A percentile compares a stretch with the other conserved stretches of the same genome.
Conservation (phyloP, 1,140 invertebrate genomes). For the Drosophila ercepeae region DNA sequence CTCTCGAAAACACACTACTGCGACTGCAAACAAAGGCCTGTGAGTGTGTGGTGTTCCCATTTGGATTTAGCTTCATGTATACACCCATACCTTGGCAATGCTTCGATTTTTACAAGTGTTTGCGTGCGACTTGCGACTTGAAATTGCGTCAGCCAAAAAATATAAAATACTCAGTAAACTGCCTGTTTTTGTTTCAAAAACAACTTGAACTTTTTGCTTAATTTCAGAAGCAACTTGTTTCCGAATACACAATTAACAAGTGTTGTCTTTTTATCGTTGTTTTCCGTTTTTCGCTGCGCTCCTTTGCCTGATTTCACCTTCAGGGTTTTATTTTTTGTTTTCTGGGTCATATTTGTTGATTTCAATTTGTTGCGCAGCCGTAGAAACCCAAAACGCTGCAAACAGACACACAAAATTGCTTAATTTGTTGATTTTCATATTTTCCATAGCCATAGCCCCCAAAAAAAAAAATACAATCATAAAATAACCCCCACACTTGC, state of each 20-base stretch:
- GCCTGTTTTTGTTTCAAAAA: constrained; percentile 33
- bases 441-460: constrained; percentile 63
- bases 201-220: background rate
- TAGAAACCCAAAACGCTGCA: constrained; percentile 33
- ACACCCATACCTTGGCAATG: constrained; percentile 38
- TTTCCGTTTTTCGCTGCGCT: constrained; percentile 6
- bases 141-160: constrained; percentile 77
- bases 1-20: constrained; percentile 12
- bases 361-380: constrained; percentile 69
- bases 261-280: constrained; percentile 10
- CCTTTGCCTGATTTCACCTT: constrained; percentile 66
- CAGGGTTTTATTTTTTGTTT: constrained; percentile 56
- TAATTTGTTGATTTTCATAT: constrained; percentile 66
- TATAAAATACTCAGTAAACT: constrained; percentile 13
- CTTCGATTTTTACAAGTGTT: constrained; percentile 5
- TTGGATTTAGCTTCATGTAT: constrained; percentile 60
- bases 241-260: constrained; percentile 34
- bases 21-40: constrained; percentile 66
- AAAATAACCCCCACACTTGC: constrained; percentile 25
- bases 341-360: constrained; percentile 82
- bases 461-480: constrained; percentile 30
- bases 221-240: constrained; percentile 42
- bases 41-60: constrained; percentile 70
- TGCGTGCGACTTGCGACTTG: constrained; percentile 53
- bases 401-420: constrained; percentile 52